These are phyloP conservation scores for Manduca sexta DNA, from an alignment of 1,140 invertebrate genomes.

Conservation along the genomic window DNA sequence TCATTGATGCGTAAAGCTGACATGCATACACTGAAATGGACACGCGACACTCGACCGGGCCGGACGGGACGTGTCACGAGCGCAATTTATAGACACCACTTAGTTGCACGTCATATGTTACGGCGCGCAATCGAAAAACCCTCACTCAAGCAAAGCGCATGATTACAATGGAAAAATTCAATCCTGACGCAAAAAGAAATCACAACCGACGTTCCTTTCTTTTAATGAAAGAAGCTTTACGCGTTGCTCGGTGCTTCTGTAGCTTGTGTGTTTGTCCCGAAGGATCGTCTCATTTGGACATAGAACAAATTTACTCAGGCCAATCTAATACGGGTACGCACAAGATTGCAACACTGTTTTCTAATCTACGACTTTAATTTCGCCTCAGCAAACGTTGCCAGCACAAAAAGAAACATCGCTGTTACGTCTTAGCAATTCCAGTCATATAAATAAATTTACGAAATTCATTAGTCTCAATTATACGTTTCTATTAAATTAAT, in stretches of 20 bases:
- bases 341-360: constrained; percentile 36
- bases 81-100: constrained; percentile 35
- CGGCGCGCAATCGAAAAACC: constrained; percentile 19
- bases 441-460: not conserved
- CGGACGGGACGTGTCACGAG: constrained; percentile 34
- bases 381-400: constrained; percentile 6
- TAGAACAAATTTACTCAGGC: constrained; percentile 51
- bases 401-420: constrained; percentile 1
- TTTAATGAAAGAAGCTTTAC: constrained; percentile 39
- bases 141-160: constrained; percentile 6
- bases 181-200: not conserved
- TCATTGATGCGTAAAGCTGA: constrained; percentile 23
- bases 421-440: not conserved
- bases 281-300: constrained; percentile 52
- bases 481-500: constrained; percentile 18
- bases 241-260: constrained; percentile 12
- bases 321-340: constrained; percentile 49
- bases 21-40: constrained; percentile 27
- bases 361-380: constrained; percentile 42
- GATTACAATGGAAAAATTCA: not conserved
- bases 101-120: constrained; percentile 35
- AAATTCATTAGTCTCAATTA: constrained; percentile 2
- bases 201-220: constrained; percentile 16
- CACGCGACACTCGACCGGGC: constrained; percentile 30
- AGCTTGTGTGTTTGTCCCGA: constrained; percentile 19